A percentile compares a stretch with the other conserved stretches of the same genome.
phyloP scores from a whole-genome alignment of 2,797 vertebrate genomes.

The Anableps anableps region DNA sequence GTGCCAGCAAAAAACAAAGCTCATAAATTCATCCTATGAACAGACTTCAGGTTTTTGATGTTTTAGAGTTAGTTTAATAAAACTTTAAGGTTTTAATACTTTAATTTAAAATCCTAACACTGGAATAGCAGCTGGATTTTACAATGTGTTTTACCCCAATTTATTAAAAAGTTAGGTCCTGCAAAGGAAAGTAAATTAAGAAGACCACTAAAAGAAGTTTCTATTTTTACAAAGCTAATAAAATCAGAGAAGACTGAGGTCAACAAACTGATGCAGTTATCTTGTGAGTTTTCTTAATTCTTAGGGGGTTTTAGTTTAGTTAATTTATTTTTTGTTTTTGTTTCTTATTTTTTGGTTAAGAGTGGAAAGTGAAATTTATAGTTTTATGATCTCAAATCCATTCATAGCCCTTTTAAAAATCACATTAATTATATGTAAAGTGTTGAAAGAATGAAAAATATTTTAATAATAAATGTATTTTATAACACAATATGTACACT shows the following conservation, averaged over 20 bases:
- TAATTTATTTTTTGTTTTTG: too few species aligned
- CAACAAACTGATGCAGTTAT: too few species aligned
- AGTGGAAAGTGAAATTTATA: too few species aligned
- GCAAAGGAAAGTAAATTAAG: too few species aligned
- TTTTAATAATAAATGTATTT: background rate
- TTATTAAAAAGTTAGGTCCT: too few species aligned
- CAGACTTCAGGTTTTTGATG: slow-evolving; percentile 9
- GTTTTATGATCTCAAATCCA: too few species aligned
- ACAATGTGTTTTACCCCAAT: background rate
- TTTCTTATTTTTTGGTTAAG: too few species aligned
- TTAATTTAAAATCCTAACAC: background rate
- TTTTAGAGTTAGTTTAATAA: background rate
- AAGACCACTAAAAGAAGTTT: too few species aligned
- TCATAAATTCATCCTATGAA: slow-evolving; percentile 11
- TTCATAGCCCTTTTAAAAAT: too few species aligned
- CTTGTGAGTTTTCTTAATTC: background rate
- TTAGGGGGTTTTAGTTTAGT: background rate
- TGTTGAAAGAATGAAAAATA: background rate
- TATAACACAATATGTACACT: background rate
- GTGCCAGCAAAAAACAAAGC: slow-evolving; percentile 22
- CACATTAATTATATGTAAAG: too few species aligned
- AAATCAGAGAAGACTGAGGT: background rate
- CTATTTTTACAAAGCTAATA: background rate
- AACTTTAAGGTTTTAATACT: slow-evolving; percentile 25
- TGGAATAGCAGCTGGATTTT: background rate